A percentile compares a stretch with the other conserved stretches of the same genome.
These are phyloP conservation scores for Trididemnum clinides DNA, from an alignment of 23 tunicate species.

Conservation along the genomic window DNA sequence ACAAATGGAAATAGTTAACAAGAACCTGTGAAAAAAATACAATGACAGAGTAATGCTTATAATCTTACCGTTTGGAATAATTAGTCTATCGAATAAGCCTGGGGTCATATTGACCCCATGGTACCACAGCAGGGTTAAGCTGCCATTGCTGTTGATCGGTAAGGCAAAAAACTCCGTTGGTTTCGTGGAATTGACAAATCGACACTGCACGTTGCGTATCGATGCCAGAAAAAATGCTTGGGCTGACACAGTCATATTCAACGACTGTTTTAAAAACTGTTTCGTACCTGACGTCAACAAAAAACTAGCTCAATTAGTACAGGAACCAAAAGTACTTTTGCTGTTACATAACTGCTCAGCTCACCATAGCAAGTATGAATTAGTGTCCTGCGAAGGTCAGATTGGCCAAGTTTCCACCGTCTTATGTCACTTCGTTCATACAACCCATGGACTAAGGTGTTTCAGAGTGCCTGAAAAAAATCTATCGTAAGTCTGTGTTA, in stretches of 20 bases:
- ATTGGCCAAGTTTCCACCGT: no score
- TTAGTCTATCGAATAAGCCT: no score
- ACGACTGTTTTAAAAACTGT: neutral
- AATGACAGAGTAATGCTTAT: no score
- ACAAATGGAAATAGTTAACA: no score
- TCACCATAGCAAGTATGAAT: neutral
- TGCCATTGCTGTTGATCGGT: conserved; percentile 9
- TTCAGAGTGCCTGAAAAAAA: neutral
- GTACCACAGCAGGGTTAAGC: no score
- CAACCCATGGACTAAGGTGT: conserved; percentile 4
- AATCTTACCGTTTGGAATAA: no score
- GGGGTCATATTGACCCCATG: no score
- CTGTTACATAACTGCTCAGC: neutral
- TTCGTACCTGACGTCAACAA: neutral
- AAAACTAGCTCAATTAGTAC: neutral
- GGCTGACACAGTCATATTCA: no score
- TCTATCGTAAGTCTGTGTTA: neutral
- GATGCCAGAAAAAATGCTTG: neutral
- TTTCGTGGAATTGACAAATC: neutral
- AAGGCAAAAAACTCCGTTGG: neutral
- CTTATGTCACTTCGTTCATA: neutral
- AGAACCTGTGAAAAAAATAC: no score
- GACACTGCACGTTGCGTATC: neutral
- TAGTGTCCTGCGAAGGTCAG: neutral
- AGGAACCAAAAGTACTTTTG: neutral